Evolutionary conservation across 2,888 invertebrate species (phyloP).

Genomic region (Gibbula magus): DNA sequence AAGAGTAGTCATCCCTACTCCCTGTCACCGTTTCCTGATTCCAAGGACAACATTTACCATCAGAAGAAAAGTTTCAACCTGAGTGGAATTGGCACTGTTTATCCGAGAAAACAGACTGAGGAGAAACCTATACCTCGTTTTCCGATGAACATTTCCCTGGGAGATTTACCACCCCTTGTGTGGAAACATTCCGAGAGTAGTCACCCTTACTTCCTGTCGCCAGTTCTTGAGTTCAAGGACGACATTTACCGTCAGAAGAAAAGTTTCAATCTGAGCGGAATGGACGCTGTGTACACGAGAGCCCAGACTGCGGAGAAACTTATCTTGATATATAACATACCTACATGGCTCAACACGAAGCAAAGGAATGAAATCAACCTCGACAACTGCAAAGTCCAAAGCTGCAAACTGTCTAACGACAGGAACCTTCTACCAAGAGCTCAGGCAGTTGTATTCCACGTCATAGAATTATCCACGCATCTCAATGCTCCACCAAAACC

Average conservation of each 20-base stretch:
- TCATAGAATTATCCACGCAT: too few relatives aligned
- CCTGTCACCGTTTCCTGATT: not conserved
- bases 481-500: slow-evolving; percentile 1
- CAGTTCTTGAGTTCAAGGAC: not conserved
- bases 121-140: not conserved
- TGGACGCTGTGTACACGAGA: not conserved
- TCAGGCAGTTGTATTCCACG: not conserved
- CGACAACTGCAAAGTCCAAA: not conserved
- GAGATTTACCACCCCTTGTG: not conserved
- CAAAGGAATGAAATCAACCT: not conserved
- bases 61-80: not conserved
- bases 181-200: not conserved
- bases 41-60: not conserved
- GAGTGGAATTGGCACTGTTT: not conserved
- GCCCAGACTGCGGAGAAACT: not conserved
- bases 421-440: not conserved
- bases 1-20: not conserved
- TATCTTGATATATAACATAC: not conserved
- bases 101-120: not conserved
- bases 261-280: not conserved
- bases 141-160: not conserved
- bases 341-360: not conserved
- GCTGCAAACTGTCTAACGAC: not conserved
- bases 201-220: not conserved
- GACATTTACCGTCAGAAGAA: not conserved